phyloP scores from a whole-genome alignment of 2,888 invertebrate genomes.

The Marasmarcha lunaedactyla region DNA sequence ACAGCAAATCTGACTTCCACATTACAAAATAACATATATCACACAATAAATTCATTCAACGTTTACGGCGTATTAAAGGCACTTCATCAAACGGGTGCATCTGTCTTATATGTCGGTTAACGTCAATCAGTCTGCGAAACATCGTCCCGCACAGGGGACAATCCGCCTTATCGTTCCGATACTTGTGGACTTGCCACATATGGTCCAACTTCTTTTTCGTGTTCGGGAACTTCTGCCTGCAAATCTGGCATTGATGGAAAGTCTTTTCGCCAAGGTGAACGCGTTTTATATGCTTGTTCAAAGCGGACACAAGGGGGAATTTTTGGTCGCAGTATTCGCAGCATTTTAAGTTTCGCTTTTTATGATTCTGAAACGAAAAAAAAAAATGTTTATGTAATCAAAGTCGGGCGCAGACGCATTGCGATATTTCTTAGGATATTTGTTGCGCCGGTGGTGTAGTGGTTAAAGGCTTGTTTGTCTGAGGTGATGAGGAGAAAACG shows the following conservation, averaged over 20 bases:
- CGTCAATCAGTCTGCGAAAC: background rate
- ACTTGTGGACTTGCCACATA: slow-evolving; percentile 28
- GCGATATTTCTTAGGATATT: background rate
- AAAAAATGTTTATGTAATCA: background rate
- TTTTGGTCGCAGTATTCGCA: background rate
- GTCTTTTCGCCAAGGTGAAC: background rate
- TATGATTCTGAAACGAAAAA: background rate
- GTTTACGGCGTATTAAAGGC: too few relatives aligned
- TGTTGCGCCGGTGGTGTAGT: background rate
- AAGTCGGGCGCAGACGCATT: too few relatives aligned
- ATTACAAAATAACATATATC: too few relatives aligned
- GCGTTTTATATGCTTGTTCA: background rate
- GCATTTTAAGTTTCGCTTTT: background rate
- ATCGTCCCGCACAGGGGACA: background rate
- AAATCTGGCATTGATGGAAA: slow-evolving; percentile 19
- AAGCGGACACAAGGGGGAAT: background rate
- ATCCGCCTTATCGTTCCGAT: too few relatives aligned
- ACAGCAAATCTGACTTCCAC: too few relatives aligned
- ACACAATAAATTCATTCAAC: too few relatives aligned
- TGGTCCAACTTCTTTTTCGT: slow-evolving; percentile 33
- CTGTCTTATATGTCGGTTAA: background rate
- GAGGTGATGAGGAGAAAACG: too few relatives aligned
- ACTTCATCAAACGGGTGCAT: too few relatives aligned
- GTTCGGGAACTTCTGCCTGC: slow-evolving; percentile 14
- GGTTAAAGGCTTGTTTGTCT: too few relatives aligned